These are phyloP conservation scores for Acrobasis repandana DNA, from an alignment of 2,888 invertebrate genomes.

Conservation along the genomic window DNA sequence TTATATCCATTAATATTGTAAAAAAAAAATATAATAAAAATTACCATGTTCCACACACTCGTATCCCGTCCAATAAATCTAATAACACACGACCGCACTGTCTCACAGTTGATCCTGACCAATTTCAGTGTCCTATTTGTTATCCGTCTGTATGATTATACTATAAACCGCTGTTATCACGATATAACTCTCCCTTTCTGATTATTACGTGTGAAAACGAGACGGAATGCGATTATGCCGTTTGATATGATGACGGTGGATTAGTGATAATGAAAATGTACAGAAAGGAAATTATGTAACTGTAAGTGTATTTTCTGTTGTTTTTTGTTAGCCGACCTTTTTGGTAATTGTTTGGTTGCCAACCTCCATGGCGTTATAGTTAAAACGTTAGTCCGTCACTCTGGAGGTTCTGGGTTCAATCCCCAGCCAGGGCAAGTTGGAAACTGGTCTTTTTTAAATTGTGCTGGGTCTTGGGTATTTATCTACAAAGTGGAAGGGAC, in stretches of 20 bases:
- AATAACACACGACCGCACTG: conserved; percentile 38
- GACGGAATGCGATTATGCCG: conserved; percentile 24
- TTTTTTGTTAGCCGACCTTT: too few relatives aligned
- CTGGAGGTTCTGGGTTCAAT: too few relatives aligned
- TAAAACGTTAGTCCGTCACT: too few relatives aligned
- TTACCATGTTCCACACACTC: conserved; percentile 54
- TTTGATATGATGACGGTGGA: conserved; percentile 30
- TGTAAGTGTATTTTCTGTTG: neutral
- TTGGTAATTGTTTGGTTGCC: too few relatives aligned
- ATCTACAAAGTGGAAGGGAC: too few relatives aligned
- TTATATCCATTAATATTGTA: too few relatives aligned
- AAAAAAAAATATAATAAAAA: conserved; percentile 10
- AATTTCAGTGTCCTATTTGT: conserved; percentile 60
- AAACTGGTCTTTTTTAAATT: too few relatives aligned
- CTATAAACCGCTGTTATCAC: conserved; percentile 52
- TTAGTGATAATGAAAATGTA: conserved; percentile 32
- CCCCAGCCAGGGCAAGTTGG: too few relatives aligned
- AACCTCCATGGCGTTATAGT: too few relatives aligned
- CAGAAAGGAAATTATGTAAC: conserved; percentile 26
- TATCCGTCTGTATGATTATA: conserved; percentile 53
- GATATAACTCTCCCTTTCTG: conserved; percentile 43
- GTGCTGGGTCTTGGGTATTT: too few relatives aligned
- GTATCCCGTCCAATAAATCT: conserved; percentile 35
- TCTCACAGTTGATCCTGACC: conserved; percentile 51
- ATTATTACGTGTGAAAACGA: conserved; percentile 36